A percentile compares a stretch with the other conserved stretches of the same genome.
Evolutionary conservation across 2,113 vertebrate species (phyloP).

Genomic region (Cyrtonyx montezumae): DNA sequence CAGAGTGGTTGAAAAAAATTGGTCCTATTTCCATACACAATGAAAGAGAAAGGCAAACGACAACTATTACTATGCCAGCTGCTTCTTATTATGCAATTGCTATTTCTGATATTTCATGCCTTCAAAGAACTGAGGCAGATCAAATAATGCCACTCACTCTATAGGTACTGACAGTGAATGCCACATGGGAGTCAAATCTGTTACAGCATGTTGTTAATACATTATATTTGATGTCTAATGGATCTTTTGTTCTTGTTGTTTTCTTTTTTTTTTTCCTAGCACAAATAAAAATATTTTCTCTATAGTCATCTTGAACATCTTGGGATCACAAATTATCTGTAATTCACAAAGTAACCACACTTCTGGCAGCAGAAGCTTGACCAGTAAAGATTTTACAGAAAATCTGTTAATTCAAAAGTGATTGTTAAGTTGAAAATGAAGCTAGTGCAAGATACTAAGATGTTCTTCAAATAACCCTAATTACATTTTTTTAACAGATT

Average conservation of each 20-base stretch:
- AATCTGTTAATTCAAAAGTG: background rate
- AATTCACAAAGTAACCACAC: background rate
- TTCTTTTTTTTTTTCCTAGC: background rate
- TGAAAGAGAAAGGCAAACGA: background rate
- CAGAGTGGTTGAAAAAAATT: background rate
- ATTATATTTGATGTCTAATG: background rate
- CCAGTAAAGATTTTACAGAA: background rate
- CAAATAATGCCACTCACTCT: background rate
- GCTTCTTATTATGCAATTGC: background rate
- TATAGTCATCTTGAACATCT: background rate
- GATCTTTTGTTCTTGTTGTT: rapidly evolving
- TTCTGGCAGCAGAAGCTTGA: background rate
- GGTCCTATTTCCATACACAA: background rate
- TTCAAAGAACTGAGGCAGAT: background rate
- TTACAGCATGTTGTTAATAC: background rate
- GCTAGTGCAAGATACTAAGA: background rate
- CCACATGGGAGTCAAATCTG: background rate
- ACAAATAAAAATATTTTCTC: background rate
- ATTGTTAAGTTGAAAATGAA: background rate
- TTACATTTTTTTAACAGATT: background rate
- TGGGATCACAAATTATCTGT: background rate
- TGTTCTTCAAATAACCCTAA: background rate
- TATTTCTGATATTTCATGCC: background rate
- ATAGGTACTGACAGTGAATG: background rate
- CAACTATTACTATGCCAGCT: background rate